Evolutionary conservation across 2,888 invertebrate species (phyloP).

Genomic region (Xylota sylvarum): DNA sequence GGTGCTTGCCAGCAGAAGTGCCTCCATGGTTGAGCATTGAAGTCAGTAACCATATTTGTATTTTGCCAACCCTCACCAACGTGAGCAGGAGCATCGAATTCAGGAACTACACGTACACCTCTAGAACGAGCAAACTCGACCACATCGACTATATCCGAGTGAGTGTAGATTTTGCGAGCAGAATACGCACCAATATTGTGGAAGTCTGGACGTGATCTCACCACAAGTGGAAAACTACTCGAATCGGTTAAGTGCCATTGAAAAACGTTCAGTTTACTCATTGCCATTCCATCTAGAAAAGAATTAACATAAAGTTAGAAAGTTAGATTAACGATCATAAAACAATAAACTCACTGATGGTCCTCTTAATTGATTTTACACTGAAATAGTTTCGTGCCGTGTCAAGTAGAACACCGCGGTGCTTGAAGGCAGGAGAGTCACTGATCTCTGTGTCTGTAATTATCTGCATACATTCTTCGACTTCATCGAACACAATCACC

Average conservation of each 20-base stretch:
- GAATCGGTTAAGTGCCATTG: slow-evolving; percentile 97
- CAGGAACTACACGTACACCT: slow-evolving; percentile 93
- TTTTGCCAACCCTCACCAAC: slow-evolving; percentile 92
- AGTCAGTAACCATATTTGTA: slow-evolving; percentile 87
- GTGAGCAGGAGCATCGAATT: slow-evolving; percentile 94
- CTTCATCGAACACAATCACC: slow-evolving; percentile 78
- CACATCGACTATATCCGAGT: slow-evolving; percentile 85
- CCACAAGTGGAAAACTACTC: slow-evolving; percentile 94
- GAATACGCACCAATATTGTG: slow-evolving; percentile 90
- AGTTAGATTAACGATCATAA: not conserved
- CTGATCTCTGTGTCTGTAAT: slow-evolving; percentile 86
- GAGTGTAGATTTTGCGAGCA: slow-evolving; percentile 88
- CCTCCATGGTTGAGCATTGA: slow-evolving; percentile 89
- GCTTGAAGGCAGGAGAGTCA: slow-evolving; percentile 93
- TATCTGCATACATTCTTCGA: slow-evolving; percentile 84
- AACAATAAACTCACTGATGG: slow-evolving; percentile 86
- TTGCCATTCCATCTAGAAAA: slow-evolving; percentile 90
- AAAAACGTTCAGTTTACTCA: slow-evolving; percentile 94
- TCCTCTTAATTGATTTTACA: slow-evolving; percentile 88
- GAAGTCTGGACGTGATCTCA: slow-evolving; percentile 88
- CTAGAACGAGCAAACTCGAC: slow-evolving; percentile 88
- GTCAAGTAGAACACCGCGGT: slow-evolving; percentile 94
- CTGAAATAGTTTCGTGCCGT: slow-evolving; percentile 93
- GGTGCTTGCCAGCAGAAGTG: slow-evolving; percentile 90
- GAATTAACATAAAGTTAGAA: not conserved